Conservation (phyloP, 2,888 invertebrate species). For the Tachina grossa region DNA sequence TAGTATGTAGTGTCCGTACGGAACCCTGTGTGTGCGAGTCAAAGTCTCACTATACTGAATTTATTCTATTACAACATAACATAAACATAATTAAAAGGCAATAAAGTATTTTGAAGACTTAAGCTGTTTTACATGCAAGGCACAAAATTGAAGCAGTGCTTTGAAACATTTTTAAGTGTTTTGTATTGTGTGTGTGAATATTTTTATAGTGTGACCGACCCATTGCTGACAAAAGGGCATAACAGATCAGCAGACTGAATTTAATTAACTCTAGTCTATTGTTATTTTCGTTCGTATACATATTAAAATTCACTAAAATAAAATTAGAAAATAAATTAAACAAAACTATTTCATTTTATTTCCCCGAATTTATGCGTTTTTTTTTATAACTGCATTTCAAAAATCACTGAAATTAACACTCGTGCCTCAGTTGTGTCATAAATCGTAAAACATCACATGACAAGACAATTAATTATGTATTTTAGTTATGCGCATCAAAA, state of each 20-base stretch:
- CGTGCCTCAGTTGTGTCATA: not conserved
- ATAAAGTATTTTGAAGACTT: too few relatives aligned
- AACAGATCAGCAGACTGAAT: not conserved
- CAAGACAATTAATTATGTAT: constrained; percentile 33
- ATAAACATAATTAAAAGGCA: too few relatives aligned
- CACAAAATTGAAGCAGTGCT: too few relatives aligned
- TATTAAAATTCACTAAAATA: not conserved
- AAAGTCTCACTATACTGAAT: too few relatives aligned
- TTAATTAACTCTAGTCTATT: not conserved
- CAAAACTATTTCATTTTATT: not conserved
- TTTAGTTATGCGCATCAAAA: constrained; percentile 23
- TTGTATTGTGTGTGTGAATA: too few relatives aligned
- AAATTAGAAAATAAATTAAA: not conserved
- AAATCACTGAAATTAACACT: constrained; percentile 17
- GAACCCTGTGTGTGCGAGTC: too few relatives aligned
- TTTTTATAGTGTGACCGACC: too few relatives aligned
- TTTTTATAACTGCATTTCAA: constrained; percentile 1
- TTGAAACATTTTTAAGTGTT: too few relatives aligned
- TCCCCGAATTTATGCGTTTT: not conserved
- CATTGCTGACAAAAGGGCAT: too few relatives aligned
- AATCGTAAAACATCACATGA: constrained; percentile 38
- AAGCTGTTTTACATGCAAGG: too few relatives aligned
- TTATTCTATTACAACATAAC: too few relatives aligned
- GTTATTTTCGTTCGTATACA: not conserved
- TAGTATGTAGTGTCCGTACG: too few relatives aligned